Percentiles rank a stretch among this genome's conserved stretches.
These are phyloP conservation scores for Pandion haliaetus DNA, from an alignment of 2,113 vertebrate genomes.

Conservation along the genomic window DNA sequence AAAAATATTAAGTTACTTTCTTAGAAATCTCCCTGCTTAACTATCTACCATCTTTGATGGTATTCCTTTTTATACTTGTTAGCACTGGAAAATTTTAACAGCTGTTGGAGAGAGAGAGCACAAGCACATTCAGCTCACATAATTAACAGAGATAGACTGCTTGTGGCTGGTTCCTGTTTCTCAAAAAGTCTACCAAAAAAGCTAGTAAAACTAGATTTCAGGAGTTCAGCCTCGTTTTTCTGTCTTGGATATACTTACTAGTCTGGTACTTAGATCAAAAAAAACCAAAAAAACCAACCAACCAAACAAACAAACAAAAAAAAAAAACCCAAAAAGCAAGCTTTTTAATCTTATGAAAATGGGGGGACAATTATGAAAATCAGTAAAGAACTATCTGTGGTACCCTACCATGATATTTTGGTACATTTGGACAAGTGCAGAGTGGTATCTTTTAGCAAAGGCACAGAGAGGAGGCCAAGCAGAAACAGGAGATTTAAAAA, in stretches of 20 bases:
- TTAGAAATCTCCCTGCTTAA: background rate
- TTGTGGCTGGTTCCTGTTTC: background rate
- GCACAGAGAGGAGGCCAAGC: background rate
- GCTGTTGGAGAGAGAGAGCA: background rate
- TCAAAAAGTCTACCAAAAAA: background rate
- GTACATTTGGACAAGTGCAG: background rate
- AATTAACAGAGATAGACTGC: background rate
- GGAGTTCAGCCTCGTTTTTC: background rate
- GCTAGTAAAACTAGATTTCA: background rate
- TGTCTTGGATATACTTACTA: background rate
- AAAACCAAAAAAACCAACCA: background rate
- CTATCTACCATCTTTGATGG: background rate
- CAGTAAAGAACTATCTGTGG: background rate
- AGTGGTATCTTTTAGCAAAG: background rate
- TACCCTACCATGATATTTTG: background rate
- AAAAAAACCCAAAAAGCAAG: background rate
- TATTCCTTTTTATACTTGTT: background rate
- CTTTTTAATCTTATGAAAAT: background rate
- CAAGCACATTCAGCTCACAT: background rate
- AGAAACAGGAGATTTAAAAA: background rate
- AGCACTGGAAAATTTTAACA: background rate
- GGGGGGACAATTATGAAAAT: background rate
- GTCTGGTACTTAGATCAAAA: background rate
- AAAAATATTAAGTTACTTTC: background rate
- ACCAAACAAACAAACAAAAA: too few species aligned